phyloP scores from a whole-genome alignment of 2,113 vertebrate genomes.

The Myiozetetes cayanensis region DNA sequence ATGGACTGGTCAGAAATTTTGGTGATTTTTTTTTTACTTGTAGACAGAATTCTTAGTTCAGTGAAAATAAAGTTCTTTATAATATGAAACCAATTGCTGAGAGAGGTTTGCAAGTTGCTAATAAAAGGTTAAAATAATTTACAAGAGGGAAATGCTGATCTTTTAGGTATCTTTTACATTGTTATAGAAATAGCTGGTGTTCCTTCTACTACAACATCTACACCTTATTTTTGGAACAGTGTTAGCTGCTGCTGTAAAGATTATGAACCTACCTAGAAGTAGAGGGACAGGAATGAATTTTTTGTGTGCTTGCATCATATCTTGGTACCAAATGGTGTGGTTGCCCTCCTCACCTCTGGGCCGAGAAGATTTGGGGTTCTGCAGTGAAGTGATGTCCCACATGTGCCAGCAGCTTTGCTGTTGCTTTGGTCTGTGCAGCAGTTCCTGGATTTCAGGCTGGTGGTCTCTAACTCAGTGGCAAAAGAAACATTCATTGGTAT shows the following conservation, averaged over 20 bases:
- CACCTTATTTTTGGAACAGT: neutral
- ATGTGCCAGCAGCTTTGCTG: rapidly evolving
- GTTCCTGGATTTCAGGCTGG: neutral
- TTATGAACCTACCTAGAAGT: neutral
- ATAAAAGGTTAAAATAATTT: neutral
- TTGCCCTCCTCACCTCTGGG: neutral
- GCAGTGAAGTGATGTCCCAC: neutral
- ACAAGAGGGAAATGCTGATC: neutral
- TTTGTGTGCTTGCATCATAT: neutral
- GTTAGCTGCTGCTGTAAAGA: neutral
- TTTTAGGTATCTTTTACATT: neutral
- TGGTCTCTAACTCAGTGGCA: neutral
- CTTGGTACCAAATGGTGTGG: neutral
- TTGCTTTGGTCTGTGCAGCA: neutral
- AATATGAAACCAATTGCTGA: neutral
- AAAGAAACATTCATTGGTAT: neutral
- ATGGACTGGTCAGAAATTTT: neutral
- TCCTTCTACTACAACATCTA: neutral
- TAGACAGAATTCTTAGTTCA: neutral
- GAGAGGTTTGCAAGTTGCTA: neutral
- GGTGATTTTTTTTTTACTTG: neutral
- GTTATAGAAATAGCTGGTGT: neutral
- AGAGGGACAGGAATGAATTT: neutral
- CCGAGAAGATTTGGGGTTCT: neutral
- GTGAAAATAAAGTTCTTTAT: neutral